phyloP scores from a whole-genome alignment of 2,888 invertebrate genomes.

The Orthonevra nobilis region DNA sequence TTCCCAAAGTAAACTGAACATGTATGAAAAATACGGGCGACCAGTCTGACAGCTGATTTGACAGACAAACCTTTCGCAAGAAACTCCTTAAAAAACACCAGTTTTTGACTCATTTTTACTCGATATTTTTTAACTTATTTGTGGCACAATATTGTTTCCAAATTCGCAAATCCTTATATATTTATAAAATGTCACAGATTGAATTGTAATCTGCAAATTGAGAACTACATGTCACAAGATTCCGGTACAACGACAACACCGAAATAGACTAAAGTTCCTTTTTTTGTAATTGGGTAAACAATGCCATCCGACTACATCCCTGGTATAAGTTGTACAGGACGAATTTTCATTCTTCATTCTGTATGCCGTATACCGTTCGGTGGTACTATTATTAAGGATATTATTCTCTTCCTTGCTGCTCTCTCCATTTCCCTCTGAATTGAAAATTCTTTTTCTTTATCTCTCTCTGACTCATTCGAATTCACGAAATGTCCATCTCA shows the following conservation, averaged over 20 bases:
- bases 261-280: conserved; percentile 18
- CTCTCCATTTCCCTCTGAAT: conserved; percentile 19
- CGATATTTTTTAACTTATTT: no score
- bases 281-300: conserved; percentile 33
- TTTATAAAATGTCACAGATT: no score
- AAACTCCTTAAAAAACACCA: no score
- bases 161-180: no score
- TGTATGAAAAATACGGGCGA: no score
- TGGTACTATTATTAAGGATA: conserved; percentile 40
- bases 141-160: no score
- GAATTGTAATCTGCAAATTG: no score
- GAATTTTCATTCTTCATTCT: conserved; percentile 49
- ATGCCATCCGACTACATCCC: conserved; percentile 18
- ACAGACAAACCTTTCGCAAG: no score
- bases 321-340: conserved; percentile 21
- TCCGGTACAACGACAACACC: conserved; percentile 34
- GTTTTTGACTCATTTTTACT: no score
- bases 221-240: no score
- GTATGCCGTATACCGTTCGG: conserved; percentile 22
- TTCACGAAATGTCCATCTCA: conserved; percentile 28
- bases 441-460: conserved; percentile 27
- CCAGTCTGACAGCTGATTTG: no score
- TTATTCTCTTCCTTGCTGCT: conserved; percentile 48
- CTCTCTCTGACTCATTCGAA: not conserved
- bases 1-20: no score